These are phyloP conservation scores for Montifringilla adamsi DNA, from an alignment of 2,113 vertebrate species.

Conservation along the genomic window DNA sequence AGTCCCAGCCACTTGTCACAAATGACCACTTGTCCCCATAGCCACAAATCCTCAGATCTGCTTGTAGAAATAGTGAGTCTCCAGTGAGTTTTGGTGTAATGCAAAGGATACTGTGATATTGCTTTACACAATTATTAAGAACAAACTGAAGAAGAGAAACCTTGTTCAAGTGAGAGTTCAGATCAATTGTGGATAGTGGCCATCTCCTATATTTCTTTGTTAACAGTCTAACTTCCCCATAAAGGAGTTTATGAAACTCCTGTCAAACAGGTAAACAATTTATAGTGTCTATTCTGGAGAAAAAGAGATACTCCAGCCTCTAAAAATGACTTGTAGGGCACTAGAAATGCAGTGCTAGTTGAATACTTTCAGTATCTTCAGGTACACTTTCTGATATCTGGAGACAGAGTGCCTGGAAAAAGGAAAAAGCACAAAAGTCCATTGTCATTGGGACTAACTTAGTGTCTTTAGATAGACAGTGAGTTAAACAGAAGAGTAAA, in stretches of 20 bases:
- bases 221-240: neutral
- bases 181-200: neutral
- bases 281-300: neutral
- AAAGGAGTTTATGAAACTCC: neutral
- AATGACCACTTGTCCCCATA: neutral
- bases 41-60: neutral
- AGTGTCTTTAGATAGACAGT: neutral
- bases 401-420: neutral
- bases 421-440: neutral
- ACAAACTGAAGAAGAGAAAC: neutral
- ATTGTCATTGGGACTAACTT: neutral
- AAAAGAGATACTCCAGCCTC: neutral
- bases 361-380: neutral
- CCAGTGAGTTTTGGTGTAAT: neutral
- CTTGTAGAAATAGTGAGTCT: neutral
- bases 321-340: neutral
- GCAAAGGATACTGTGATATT: neutral
- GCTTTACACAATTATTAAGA: neutral
- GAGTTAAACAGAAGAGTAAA: neutral
- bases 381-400: neutral
- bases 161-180: neutral
- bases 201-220: neutral
- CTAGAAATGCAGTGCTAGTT: neutral
- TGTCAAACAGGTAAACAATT: neutral
- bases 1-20: neutral